Conservation (phyloP, 2,113 vertebrate genomes). For the Amia ocellicauda region DNA sequence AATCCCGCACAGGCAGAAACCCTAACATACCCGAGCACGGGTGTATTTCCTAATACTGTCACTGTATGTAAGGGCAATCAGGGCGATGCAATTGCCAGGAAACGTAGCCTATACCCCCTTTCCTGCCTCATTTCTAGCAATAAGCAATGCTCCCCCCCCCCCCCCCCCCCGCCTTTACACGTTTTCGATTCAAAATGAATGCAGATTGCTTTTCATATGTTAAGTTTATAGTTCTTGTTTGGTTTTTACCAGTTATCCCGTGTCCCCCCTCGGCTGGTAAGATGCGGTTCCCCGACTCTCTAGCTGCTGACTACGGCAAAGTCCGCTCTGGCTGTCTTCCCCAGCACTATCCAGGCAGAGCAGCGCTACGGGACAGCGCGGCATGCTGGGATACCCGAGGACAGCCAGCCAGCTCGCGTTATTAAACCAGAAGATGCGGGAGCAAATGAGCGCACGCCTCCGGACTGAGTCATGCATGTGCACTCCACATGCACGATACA, state of each 20-base stretch:
- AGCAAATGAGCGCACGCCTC: background rate
- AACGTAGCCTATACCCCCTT: background rate
- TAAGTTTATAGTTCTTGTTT: background rate
- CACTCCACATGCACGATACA: background rate
- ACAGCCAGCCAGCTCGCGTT: slow-evolving; percentile 10
- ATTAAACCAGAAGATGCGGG: background rate
- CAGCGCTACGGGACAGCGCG: slow-evolving; percentile 14
- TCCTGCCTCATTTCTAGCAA: background rate
- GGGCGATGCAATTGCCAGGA: slow-evolving; percentile 9
- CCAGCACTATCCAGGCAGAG: slow-evolving; percentile 6
- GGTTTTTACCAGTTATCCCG: slow-evolving; percentile 13
- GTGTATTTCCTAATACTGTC: background rate
- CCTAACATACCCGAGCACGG: background rate
- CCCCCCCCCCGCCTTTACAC: background rate
- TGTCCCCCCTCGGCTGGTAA: slow-evolving; percentile 10
- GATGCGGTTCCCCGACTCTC: slow-evolving; percentile 16
- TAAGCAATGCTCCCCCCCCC: background rate
- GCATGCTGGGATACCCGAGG: slow-evolving; percentile 31
- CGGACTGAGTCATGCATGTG: background rate
- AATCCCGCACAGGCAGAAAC: background rate
- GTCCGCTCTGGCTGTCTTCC: slow-evolving; percentile 6
- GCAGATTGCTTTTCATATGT: background rate
- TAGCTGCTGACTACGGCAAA: slow-evolving; percentile 17
- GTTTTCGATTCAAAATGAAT: background rate
- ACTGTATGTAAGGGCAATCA: too few relatives aligned